Evolutionary conservation across 2,797 vertebrate species (phyloP), one percentile per base, ranked within the genome.

Genomic region (Odontamblyopus rebecca): DNA sequence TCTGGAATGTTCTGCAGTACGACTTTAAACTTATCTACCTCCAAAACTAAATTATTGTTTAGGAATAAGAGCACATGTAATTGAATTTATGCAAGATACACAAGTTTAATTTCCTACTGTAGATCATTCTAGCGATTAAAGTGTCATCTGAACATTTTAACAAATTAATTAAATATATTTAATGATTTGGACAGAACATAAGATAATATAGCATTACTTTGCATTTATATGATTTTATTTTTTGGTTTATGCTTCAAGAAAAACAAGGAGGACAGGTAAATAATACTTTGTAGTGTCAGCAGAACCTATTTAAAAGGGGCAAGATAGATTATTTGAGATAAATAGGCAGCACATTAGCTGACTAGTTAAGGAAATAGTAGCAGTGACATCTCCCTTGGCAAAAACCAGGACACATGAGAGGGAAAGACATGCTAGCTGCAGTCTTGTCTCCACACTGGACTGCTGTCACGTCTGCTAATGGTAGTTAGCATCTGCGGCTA

Each of bases 381-480:
- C 70, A 73, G 66, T 73, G 78, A 73, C 82, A 82, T 82, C 81
- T 84, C 79, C 78, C 83, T 72, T 78, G 74, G 86, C 84, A 80
- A 68, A 54, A 74, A 75, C 63, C 64, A 76, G 79, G 86, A 92
- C 78, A 88, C 85, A 88, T 83, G 82, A 90, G 82, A 87, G 75
- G 81, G 77, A 69, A 69, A 79, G 69, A 81, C 72, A 73, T 48
- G 67, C 81, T 77, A 79, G 75, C 63, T 27, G 44, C 75, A 73
- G 80, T 74, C 78, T 48, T 78, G 79, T 77, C 78, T 79, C 78
- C 70, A 73, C 69, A 75, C 74, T 44, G 67, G 27, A 57, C 72
- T 77, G 84, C 86, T 89, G 87, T 85, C 89, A 89, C 83, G 73
- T 63, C 82, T 84, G 86, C 84, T 89, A 85, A 82, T 59, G 12